Evolutionary conservation across 2,113 vertebrate genomes (phyloP), one percentile per base, ranked within the genome.

Genomic region (Syngnathus scovelli): DNA sequence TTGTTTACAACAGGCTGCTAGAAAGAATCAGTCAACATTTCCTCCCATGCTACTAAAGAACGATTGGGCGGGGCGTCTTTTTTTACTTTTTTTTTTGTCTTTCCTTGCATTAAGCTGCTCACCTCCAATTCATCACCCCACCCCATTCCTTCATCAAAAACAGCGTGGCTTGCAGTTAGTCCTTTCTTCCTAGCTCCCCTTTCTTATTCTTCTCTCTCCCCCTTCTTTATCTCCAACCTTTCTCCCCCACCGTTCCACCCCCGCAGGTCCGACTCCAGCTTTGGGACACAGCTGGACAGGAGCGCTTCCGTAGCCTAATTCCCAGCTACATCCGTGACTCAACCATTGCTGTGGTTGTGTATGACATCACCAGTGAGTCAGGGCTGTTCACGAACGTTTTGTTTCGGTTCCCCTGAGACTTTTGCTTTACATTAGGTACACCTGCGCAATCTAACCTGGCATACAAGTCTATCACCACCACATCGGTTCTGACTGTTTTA

Each of bases 281-380:
- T 55, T 92, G 92, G 92, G 92, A 92, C 88, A 92, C 91, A 81
- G 92, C 92, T 72, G 92, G 92, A 77, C 92, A 93, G 87, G 92
- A 93, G 87, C 91, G 92, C 80, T 93, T 93, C 86, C 91, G 92
- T 87, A 93, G 92, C 88, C 91, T 93, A 78, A 93, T 93, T 84
- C 92, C 92, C 85, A 93, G 92, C 90, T 93, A 93, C 91, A 93
- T 93, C 89, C 92, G 92, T 56, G 92, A 93, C 83, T 93, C 92
- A 82, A 93, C 92, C 90, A 92, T 93, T 82, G 92, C 92, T 82
- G 92, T 93, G 87, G 92, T 93, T 88, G 92, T 93, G 88, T 93
- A 92, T 92, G 92, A 93, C 87, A 92, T 93, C 87, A 93, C 92
- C 90, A 93, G 92, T 93, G 91, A 93, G 92, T 93, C 83, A 84